Evolutionary conservation across 1,140 invertebrate species (phyloP).

Genomic region (Coelopa frigida): DNA sequence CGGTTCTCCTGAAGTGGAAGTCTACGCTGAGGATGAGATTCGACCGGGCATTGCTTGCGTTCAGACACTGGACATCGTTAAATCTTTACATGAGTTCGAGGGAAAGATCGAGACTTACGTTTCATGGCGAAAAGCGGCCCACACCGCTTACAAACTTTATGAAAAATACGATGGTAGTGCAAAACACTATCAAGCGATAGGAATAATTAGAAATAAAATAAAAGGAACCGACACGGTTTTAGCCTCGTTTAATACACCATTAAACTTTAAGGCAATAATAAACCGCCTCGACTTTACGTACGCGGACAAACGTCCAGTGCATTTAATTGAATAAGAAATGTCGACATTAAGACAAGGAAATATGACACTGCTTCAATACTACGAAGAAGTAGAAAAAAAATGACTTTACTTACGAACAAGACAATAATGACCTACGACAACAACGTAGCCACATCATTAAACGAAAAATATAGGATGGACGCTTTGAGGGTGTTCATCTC

Average conservation of each 20-base stretch:
- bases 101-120: constrained; percentile 12
- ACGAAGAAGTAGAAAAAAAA: constrained; percentile 20
- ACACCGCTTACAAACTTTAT: constrained; percentile 10
- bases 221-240: constrained; percentile 7
- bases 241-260: constrained; percentile 13
- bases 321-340: constrained; percentile 18
- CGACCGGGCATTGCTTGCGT: constrained; percentile 3
- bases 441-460: constrained; percentile 1
- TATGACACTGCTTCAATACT: constrained; percentile 12
- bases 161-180: constrained; percentile 12
- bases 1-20: too few relatives aligned
- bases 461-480: constrained; percentile 15
- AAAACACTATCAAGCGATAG: constrained; percentile 12
- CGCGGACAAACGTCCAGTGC: constrained; percentile 15
- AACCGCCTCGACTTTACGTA: constrained; percentile 19
- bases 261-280: constrained; percentile 20
- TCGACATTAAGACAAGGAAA: constrained; percentile 14
- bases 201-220: constrained; percentile 17
- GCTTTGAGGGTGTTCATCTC: constrained; percentile 15
- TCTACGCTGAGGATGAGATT: constrained; percentile 8
- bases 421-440: constrained; percentile 11
- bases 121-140: constrained; percentile 11
- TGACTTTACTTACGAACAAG: constrained; percentile 21
- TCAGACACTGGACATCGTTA: constrained; percentile 12
- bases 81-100: constrained; percentile 15